Conservation (phyloP, 2,113 vertebrate species). For the Callipepla squamata region DNA sequence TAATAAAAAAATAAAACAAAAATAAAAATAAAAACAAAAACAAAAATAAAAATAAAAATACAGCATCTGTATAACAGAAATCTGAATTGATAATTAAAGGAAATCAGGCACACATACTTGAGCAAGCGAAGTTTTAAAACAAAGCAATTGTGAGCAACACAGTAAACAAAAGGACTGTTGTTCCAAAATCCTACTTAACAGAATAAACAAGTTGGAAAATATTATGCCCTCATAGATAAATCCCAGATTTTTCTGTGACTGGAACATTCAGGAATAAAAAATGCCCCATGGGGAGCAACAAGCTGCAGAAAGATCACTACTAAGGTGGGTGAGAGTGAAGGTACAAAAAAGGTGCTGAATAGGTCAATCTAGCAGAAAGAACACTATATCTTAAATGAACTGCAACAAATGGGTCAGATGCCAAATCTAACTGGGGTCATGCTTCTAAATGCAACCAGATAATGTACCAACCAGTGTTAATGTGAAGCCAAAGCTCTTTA, state of each 20-base stretch:
- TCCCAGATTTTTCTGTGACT: background rate
- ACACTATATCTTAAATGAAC: background rate
- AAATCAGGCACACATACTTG: background rate
- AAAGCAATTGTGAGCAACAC: background rate
- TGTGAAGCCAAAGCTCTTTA: conserved; percentile 30
- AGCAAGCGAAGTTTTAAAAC: background rate
- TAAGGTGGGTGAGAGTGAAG: background rate
- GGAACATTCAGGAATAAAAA: background rate
- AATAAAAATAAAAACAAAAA: background rate
- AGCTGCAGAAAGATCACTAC: background rate
- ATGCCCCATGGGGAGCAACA: background rate
- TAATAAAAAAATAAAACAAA: background rate
- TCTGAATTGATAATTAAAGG: background rate
- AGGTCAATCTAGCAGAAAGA: conserved; percentile 11
- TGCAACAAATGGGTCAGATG: conserved; percentile 23
- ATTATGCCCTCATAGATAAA: background rate
- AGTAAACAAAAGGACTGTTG: background rate
- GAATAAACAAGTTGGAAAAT: background rate
- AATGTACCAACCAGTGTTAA: conserved; percentile 44
- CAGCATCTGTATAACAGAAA: background rate
- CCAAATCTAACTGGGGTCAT: conserved; percentile 27
- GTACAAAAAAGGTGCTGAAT: background rate
- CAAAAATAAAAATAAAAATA: background rate
- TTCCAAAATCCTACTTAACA: background rate
- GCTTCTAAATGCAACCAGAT: conserved; percentile 37